Evolutionary conservation across 2,113 vertebrate genomes (phyloP), one percentile per base, ranked within the genome.

Genomic region (Lamprologus speciosus): DNA sequence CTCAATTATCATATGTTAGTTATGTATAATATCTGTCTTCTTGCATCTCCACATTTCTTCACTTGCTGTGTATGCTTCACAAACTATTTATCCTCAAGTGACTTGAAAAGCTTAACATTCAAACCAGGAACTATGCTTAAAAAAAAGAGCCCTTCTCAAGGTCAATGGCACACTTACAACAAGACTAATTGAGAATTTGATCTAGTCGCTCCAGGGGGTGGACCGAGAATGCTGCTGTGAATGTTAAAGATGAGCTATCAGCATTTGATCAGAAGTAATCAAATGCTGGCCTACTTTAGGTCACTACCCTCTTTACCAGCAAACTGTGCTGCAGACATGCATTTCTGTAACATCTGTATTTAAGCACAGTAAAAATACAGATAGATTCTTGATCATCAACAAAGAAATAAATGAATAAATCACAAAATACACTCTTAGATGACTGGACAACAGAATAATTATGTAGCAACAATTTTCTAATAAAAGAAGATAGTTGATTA

Each of bases 111-210:
- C 54, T 96, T 96, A 93, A 91, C 85, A 95, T 95, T 94, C 93
- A 92, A 89, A 89, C 89, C 65, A 89, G 88, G 89, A 92, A 35
- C 35, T 73, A 19, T n/a, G 4, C 63, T 53, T 75, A 35, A 75
- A 81, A 88, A 92, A 91, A 89, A 80, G 33, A 88, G 51, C 54
- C 54, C 78, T 63, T 87, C 85, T 92, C 94, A 96, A 95, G 95
- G 95, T 94, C 93, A 68, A 86, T 88, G 93, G 87, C 78, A 23
- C 81, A 86, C 88, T 93, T 94, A 92, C 92, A 94, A 94, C 89
- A 89, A 86, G 87, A 88, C 91, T 96, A 94, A 96, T 95, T 95
- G 95, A 92, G 93, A 94, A 94, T 95, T 95, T 95, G 94, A 94
- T 95, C 91, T 88, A 91, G 93, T 93, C 42, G 83, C 93, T 94